These are phyloP conservation scores for Willowsia nigromaculata DNA, from an alignment of 2,888 invertebrate genomes.

Conservation along the genomic window DNA sequence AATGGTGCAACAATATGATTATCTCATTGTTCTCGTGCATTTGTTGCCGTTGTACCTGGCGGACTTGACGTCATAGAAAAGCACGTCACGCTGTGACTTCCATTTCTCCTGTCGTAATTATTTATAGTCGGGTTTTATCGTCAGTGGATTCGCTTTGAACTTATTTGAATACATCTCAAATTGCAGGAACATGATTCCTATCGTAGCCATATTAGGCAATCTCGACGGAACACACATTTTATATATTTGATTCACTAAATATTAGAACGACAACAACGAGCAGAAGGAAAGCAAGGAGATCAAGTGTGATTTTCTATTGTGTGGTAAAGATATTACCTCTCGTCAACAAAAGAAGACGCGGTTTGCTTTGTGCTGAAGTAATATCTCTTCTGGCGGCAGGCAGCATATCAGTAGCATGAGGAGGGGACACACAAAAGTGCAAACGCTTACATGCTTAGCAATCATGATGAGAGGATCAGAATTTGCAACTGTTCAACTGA, in stretches of 20 bases:
- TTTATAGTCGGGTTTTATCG: constrained; percentile 56
- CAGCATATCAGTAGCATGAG: neutral
- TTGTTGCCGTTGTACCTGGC: constrained; percentile 11
- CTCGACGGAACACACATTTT: neutral
- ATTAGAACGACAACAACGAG: neutral
- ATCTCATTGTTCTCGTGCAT: neutral
- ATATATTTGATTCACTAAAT: neutral
- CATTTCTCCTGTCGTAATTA: constrained; percentile 52
- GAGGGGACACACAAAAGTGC: neutral
- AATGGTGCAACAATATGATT: neutral
- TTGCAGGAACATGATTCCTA: constrained; percentile 28
- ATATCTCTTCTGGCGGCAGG: neutral
- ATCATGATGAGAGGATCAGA: constrained; percentile 28
- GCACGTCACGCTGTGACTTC: constrained; percentile 54
- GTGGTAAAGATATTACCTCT: constrained; percentile 14
- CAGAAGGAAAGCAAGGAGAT: neutral
- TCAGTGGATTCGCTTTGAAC: constrained; percentile 33
- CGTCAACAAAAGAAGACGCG: constrained; percentile 9
- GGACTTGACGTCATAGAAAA: constrained; percentile 56
- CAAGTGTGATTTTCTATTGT: constrained; percentile 30
- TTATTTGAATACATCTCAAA: constrained; percentile 44
- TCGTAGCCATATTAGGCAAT: neutral
- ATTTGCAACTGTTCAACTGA: constrained; percentile 34
- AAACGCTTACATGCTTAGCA: constrained; percentile 2
- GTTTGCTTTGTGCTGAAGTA: neutral